Evolutionary conservation across 23 tunicate genomes (phyloP).

Genomic region (Halocynthia aurantium): DNA sequence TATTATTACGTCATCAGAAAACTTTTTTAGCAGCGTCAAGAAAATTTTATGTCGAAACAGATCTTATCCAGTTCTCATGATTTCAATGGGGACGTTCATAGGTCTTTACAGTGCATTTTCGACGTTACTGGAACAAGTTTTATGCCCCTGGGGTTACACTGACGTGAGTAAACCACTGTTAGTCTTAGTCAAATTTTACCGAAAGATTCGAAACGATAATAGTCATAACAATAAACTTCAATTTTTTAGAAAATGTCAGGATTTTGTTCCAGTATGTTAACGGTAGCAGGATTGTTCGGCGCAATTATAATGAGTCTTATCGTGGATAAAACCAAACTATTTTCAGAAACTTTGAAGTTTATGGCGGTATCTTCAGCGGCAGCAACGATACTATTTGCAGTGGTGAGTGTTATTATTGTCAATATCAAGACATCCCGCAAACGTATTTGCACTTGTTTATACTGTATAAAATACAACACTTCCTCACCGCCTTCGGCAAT

Average conservation of each 20-base stretch:
- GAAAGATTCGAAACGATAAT: not conserved
- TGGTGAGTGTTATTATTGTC: slow-evolving; percentile 23
- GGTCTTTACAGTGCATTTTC: slow-evolving; percentile 76
- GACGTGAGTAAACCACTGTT: slow-evolving; percentile 35
- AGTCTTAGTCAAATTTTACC: not conserved
- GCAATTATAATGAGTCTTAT: slow-evolving; percentile 43
- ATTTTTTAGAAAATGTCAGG: slow-evolving; percentile 58
- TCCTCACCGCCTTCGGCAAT: too few species aligned
- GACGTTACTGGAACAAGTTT: slow-evolving; percentile 67
- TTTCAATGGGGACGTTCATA: slow-evolving; percentile 59
- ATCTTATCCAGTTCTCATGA: slow-evolving; percentile 38
- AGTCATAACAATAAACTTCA: not conserved
- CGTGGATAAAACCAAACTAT: slow-evolving; percentile 57
- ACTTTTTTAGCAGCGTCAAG: slow-evolving; percentile 47
- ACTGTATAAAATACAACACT: too few species aligned
- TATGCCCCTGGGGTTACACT: slow-evolving; percentile 87
- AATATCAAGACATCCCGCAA: too few species aligned
- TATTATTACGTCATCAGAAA: slow-evolving; percentile 11
- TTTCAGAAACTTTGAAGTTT: slow-evolving; percentile 50
- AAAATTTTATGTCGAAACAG: slow-evolving; percentile 33
- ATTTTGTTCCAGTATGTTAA: slow-evolving; percentile 42
- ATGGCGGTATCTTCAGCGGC: slow-evolving; percentile 29
- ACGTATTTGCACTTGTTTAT: too few species aligned
- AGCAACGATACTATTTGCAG: slow-evolving; percentile 41
- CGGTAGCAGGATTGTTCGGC: slow-evolving; percentile 70